Evolutionary conservation across 2,888 invertebrate genomes (phyloP), one percentile per base, ranked within the genome.

Genomic region (Cactoblastis cactorum): DNA sequence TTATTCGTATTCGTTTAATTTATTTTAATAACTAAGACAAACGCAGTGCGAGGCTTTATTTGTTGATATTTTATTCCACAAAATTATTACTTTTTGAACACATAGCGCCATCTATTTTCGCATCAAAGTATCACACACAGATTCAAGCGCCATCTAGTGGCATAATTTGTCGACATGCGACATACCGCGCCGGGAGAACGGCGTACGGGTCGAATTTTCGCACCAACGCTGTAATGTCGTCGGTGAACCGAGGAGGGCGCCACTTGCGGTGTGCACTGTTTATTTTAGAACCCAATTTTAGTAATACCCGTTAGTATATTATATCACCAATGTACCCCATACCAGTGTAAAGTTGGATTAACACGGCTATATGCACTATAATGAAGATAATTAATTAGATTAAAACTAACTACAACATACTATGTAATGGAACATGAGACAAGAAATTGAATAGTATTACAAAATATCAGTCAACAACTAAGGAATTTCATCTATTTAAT

Each of bases 171-270:
- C 76, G 75, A 68, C 80, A 80, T 78, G 76, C 77, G 78, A 88
- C 89, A 77, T 90, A 90, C 90, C 90, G 90, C 81, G 68, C 61
- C 59, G 88, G 85, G 54, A 84, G 87, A 65, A 91, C 91, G 71
- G 93, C 92, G 73, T 92, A 90, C 63, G 93, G 95, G 93, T 93
- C 95, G 91, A 94, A 95, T 85, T 94, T 92, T 83, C 93, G 92
- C 87, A 93, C 92, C 82, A 94, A 90, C 85, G 93, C 94, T 74
- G 94, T 94, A 78, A 95, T 94, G 90, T 94, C 94, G 72, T 94
- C 93, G 68, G 93, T 92, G 91, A 94, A 93, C 85, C 95, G 92
- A 66, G 95, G 95, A 75, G 95, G 95, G 71, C 94, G 93, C 95
- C 95, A 96, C 86, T 95, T 94, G 89, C 94, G 94, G 91, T 94